These are phyloP conservation scores for Herminia tarsipennalis DNA, from an alignment of 2,888 invertebrate species.

Conservation along the genomic window DNA sequence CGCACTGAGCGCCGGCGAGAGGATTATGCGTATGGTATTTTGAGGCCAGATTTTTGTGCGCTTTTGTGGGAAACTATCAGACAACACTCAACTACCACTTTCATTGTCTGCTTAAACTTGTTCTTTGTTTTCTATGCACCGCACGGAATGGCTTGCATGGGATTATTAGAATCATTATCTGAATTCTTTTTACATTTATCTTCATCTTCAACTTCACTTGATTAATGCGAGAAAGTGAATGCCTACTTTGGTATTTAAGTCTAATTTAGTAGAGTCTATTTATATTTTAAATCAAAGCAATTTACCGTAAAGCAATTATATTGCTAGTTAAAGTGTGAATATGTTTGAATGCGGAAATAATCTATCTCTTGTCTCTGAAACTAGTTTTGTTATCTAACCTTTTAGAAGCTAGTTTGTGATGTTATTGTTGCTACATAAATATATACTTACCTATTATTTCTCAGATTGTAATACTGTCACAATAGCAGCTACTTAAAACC, in stretches of 20 bases:
- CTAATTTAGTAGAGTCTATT: constrained; percentile 10
- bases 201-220: constrained; percentile 3
- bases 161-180: constrained; percentile 3
- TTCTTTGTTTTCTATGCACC: constrained; percentile 17
- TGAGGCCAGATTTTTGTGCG: constrained; percentile 63
- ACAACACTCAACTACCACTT: constrained; percentile 14
- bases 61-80: constrained; percentile 52
- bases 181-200: neutral
- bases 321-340: constrained; percentile 19
- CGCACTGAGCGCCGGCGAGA: constrained; percentile 59
- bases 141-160: constrained; percentile 9
- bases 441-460: neutral
- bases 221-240: constrained; percentile 22
- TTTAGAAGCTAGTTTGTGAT: constrained; percentile 2
- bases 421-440: neutral
- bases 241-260: neutral
- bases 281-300: constrained; percentile 17
- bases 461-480: neutral
- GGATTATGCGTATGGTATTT: constrained; percentile 59
- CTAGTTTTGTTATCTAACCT: constrained; percentile 17
- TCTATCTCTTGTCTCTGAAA: constrained; percentile 20
- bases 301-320: constrained; percentile 23
- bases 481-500: no score
- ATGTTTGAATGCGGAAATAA: constrained; percentile 29
- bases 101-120: constrained; percentile 19